Evolutionary conservation across 2,888 invertebrate species (phyloP), one percentile per base, ranked within the genome.

Genomic region (Ichneumoninae sp.): DNA sequence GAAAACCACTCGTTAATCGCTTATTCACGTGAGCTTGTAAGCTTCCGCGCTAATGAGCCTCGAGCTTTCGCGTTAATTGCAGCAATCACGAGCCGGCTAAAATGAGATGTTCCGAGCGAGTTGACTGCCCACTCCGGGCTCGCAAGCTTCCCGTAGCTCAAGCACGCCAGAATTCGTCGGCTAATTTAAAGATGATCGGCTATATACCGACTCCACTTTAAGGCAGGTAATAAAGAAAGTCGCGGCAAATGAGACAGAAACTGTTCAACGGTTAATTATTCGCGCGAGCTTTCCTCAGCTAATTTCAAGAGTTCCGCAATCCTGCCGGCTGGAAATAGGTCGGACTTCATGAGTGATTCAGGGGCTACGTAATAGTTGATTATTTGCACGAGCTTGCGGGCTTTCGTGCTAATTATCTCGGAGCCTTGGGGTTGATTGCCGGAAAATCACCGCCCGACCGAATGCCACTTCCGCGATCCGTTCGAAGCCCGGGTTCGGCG

Each of bases 11-110:
- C 63, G 30, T 33, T 22, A 44, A 44, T 68, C 50, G 66, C 54
- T 69, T 50, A 57, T 54, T 57, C 73, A 76, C 26, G 68, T 10
- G 71, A 60, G 66, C 65, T 71, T 40, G 70, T 8, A 40, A 73
- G n/a, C 36, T 68, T 40, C 36, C 44, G 63, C 47, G 44, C 69
- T 75, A 75, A 83, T 82, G 79, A 75, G 73, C 74, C 65, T 50
- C 74, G 78, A 81, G 69, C 78, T 60, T 78, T 74, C 75, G 44
- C 75, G 73, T 73, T 81, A 84, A 81, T 82, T 76, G 50, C 44
- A n/a, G 57, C 44, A 57, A 73, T 73, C 26, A 19, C 54, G 30
- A 73, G 57, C 30, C 30, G 60, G 16, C 33, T 3, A 63, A 33
- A 63, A 63, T 33, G 16, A 30, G 30, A 30, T 16, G 30, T 63